Evolutionary conservation across 2,797 vertebrate genomes (phyloP), one percentile per base, ranked within the genome.

Genomic region (Sebastes kiyomatsui): DNA sequence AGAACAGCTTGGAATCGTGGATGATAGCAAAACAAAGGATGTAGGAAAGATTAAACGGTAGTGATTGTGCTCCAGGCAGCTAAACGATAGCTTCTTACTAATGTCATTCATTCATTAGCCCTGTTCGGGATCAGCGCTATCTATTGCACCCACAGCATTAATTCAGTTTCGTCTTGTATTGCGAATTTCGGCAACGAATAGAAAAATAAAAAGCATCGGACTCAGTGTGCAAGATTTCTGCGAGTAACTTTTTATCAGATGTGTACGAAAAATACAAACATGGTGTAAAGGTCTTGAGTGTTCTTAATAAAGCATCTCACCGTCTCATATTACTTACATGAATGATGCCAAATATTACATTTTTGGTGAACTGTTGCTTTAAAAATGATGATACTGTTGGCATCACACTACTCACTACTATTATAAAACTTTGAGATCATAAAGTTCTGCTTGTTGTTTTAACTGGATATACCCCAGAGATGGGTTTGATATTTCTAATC

Each of bases 401-500:
- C 35, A 56, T 8, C 10, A 22, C 10, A 42, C 9, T 35, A 64
- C 59, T 52, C 35, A 79, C 28, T 56, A 42, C 35, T 25, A n/a
- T 0, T 35, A 35, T 1, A 2, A 49, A 49, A 33, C 68, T 49
- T 28, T 60, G 58, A 11, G 25, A 30, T 25, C 49, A 67, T 75
- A 22, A 71, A 54, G 28, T 67, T 87, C 11, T 78, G 56, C 33
- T 72, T 84, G 27, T 88, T 85, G 20, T 1, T 20, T 85, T 55
- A 56, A 58, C 70, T 77, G 8, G 22, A 79, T 81, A 72, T 77
- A 22, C 82, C 81, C 87, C 20, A 73, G 89, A 86, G 92, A 92
- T 22, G 60, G 16, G 28, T 90, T 79, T 89, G 61, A 88, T 83
- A 86, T 89, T 88, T 67, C 72, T 82, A 81, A 87, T 81, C 59